A percentile compares a stretch with the other conserved stretches of the same genome.
Evolutionary conservation across 2,113 vertebrate genomes (phyloP).

Genomic region (Austrofundulus limnaeus): DNA sequence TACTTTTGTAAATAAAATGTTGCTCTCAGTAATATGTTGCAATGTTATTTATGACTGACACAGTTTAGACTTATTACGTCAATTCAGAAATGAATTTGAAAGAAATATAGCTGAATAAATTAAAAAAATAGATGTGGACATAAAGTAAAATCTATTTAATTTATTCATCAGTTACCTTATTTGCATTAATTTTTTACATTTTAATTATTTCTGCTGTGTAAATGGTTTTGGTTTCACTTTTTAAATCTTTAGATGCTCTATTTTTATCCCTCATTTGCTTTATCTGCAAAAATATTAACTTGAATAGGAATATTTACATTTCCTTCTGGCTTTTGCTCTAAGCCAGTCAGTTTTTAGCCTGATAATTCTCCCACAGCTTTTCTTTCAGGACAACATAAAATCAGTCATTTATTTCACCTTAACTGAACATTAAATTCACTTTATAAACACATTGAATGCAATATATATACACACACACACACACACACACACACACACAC

Average conservation of each 20-base stretch:
- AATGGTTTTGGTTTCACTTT: neutral
- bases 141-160: neutral
- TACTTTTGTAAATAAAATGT: conserved; percentile 66
- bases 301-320: no score
- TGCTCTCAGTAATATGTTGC: neutral
- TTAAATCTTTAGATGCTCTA: no score
- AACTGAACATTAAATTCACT: neutral
- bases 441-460: neutral
- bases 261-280: neutral
- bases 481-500: no score
- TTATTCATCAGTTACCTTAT: neutral
- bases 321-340: neutral
- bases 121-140: no score
- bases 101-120: neutral
- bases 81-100: neutral
- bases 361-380: neutral
- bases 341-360: neutral
- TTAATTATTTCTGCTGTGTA: no score
- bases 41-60: neutral
- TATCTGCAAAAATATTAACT: no score
- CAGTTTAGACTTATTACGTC: no score
- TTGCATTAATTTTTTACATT: neutral
- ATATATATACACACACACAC: no score
- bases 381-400: neutral
- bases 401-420: neutral